Percentiles rank a stretch among this genome's conserved stretches.
Evolutionary conservation across 2,113 vertebrate genomes (phyloP).

Genomic region (Saimiri boliviensis): DNA sequence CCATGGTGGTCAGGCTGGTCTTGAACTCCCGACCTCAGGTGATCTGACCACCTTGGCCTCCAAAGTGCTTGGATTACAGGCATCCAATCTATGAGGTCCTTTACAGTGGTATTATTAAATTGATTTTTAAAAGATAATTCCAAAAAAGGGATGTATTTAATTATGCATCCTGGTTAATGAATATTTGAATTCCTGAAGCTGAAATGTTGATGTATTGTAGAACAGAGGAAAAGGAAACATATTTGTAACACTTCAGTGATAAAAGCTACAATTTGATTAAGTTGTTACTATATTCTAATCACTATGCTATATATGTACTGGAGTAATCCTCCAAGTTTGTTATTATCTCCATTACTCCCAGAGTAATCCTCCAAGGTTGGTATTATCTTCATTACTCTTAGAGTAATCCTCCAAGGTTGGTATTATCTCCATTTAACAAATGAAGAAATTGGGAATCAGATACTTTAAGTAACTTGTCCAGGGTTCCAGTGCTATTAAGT

Average conservation of each 20-base stretch:
- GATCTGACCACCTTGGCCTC: too few species aligned
- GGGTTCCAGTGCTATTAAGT: neutral
- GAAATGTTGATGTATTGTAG: neutral
- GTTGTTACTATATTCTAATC: slow-evolving; percentile 10
- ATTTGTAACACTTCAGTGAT: neutral
- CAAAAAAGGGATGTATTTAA: neutral
- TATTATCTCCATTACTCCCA: too few species aligned
- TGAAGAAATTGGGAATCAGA: neutral
- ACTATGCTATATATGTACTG: neutral
- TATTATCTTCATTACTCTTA: too few species aligned
- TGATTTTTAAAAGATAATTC: neutral
- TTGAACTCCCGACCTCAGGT: too few species aligned
- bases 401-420: neutral
- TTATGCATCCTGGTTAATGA: neutral
- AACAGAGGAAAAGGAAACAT: neutral
- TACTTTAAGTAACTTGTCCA: neutral
- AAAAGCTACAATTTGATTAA: neutral
- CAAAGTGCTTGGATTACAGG: too few species aligned
- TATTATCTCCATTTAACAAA: slow-evolving; percentile 9
- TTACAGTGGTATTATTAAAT: neutral
- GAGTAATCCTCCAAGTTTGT: neutral
- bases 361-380: neutral
- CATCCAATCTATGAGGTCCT: neutral
- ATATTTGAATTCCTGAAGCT: neutral
- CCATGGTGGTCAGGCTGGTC: too few species aligned